Base-by-base conservation (phyloP, 2,113 vertebrate species). In the Rhizomys pruinosus region DNA sequence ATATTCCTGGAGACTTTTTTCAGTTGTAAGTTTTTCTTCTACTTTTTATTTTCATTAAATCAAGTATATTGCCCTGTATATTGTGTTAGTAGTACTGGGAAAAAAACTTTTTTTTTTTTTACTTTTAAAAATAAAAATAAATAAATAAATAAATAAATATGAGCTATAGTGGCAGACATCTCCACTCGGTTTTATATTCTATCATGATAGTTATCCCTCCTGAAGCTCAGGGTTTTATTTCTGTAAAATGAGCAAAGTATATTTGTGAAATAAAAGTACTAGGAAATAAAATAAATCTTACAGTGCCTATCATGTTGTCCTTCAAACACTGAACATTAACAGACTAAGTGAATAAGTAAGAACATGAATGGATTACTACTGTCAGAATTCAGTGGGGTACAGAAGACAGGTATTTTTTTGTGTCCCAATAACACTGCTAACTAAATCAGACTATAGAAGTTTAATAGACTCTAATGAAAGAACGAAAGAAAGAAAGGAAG, bases 371-470 rank as follows among this genome's bases (percentile, higher is more conserved):
- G 5, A 22, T 61, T 19, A 61, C 22, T 61, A 80, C 34, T 27
- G 7, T 82, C 32, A 64, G 80, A 82, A 89, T 16, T 17, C 19
- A 88, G 23, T 52, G 16, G 6, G 0, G 2, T 66, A 13, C 4
- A 66, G 16, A 59, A 7, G 86, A 90, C 78, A 11, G 0, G 0
- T 57, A 1, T 23, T 55, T 39, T 87, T 5, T 34, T 89, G 84
- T 17, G 1, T 8, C 5, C 61, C 64, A 2, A 9, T 10, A 20
- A n/a, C 13, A 82, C 25, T 84, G 3, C 8, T n/a, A 84, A 23
- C 25, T 84, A 84, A 93, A 34, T n/a, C n/a, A n/a, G n/a, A n/a
- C n/a, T 74, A 77, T n/a, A 71, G 95, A 90, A 64, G 64, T 25
- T 92, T 37, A 92, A 68, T 87, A 34, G 57, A 42, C 63, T 89